Base-by-base conservation (phyloP, 1,140 invertebrate species). In the Aphidius ervi region DNA sequence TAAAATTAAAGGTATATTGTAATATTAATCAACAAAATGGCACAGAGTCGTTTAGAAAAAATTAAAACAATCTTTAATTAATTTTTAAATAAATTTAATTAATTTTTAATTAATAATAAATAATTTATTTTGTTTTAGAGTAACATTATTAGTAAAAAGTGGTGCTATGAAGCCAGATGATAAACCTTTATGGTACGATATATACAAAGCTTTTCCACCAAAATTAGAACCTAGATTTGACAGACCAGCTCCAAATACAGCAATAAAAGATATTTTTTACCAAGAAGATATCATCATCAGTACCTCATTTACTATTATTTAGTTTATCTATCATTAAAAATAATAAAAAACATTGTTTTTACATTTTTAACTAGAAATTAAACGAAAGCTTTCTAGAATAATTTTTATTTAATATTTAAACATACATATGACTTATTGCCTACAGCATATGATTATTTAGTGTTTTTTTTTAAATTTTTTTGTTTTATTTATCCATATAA, bases 181-280 rank as follows among this genome's bases (percentile, higher is more conserved):
- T 66, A 82, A 86, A 63, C 94, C 94, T 5, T 49, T 96, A 10
- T 97, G 94, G 93, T 94, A 88, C 74, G 89, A 94, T 75, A 75
- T 97, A 10, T 95, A 95, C 71, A 83, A 87, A 77, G 84, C 87
- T 9, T 94, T 94, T 80, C 94, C 93, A 6, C 94, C 95, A 4
- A 86, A 87, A 64, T 73, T 84, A 46, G 88, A 92, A 69, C 94
- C 94, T 6, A 77, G 76, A 43, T 92, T 82, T 78, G 84, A 88
- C 50, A 82, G 89, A 67, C 82, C 83, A 39, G 78, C 82, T 45
- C 78, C 84, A 2, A 76, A 83, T 16, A 76, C 83, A 43, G 72
- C 84, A 49, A 76, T 93, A 9, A 82, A 74, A 65, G 74, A 85
- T 49, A 93, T 97, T 61, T 87, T 94, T 59, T 97, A 95, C 69